Conservation (phyloP, 2,888 invertebrate genomes). For the Hanleya hanleyi region DNA sequence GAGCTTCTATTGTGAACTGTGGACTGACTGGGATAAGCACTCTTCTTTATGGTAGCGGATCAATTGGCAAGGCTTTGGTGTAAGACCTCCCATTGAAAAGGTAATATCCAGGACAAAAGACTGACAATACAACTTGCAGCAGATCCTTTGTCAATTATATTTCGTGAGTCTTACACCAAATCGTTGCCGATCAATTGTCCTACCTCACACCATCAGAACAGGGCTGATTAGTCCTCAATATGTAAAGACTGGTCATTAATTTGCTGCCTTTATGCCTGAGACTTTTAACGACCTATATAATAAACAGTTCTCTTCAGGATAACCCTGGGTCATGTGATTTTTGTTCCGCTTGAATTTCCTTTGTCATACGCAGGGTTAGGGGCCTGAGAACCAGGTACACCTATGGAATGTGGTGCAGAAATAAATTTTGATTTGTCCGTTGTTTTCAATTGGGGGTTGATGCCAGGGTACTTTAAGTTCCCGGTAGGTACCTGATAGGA, state of each 20-base stretch:
- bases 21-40: too few relatives aligned
- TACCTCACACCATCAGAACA: background rate
- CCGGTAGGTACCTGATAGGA: background rate
- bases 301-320: background rate
- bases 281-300: background rate
- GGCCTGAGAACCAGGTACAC: background rate
- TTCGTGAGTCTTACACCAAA: too few relatives aligned
- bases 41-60: too few relatives aligned
- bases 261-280: background rate
- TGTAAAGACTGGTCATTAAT: background rate
- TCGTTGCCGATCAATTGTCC: too few relatives aligned
- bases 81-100: too few relatives aligned
- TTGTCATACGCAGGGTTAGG: background rate
- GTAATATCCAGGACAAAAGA: too few relatives aligned
- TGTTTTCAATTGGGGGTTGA: background rate
- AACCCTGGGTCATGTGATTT: slow-evolving; percentile 1
- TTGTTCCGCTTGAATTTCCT: slow-evolving; percentile 3
- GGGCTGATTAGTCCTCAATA: background rate
- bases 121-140: too few relatives aligned
- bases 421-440: background rate
- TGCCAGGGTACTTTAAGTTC: background rate
- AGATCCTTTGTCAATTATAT: too few relatives aligned
- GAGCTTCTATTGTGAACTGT: too few relatives aligned
- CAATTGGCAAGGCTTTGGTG: too few relatives aligned
- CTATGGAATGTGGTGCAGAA: slow-evolving; percentile 1